Evolutionary conservation across 2,113 vertebrate species (phyloP).

Genomic region (Variabilichromis moorii): DNA sequence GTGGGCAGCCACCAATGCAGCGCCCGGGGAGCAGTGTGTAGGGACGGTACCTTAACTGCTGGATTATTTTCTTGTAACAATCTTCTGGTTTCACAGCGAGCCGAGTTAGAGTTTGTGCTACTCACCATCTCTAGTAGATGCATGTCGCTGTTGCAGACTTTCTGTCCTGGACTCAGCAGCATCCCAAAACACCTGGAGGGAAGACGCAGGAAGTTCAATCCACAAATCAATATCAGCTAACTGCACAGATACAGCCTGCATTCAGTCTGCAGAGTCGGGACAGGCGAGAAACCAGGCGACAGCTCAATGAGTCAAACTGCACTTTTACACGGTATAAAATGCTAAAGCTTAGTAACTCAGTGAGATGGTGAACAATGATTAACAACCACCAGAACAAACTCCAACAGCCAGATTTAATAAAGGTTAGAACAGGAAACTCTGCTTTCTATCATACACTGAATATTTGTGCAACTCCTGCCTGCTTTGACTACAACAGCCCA

Average conservation of each 20-base stretch:
- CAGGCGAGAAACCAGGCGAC: not conserved
- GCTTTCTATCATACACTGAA: not conserved
- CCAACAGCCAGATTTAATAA: rapidly evolving
- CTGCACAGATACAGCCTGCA: not conserved
- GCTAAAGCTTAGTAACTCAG: not conserved
- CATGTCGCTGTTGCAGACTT: conserved; percentile 96
- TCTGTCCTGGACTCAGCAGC: conserved; percentile 93
- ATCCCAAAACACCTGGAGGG: conserved; percentile 91
- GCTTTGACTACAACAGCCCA: not conserved
- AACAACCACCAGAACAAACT: not conserved
- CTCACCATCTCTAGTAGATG: conserved; percentile 96
- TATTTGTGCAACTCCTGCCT: not conserved
- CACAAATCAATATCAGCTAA: not conserved
- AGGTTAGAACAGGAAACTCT: not conserved
- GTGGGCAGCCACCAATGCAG: too few species aligned
- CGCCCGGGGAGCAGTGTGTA: too few species aligned
- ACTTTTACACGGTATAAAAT: rapidly evolving
- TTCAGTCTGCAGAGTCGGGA: not conserved
- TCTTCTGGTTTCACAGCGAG: not conserved
- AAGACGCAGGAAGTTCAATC: not conserved
- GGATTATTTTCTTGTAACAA: not conserved
- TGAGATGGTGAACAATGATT: not conserved
- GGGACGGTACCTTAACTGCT: not conserved
- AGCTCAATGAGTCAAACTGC: not conserved
- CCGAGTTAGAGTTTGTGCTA: rapidly evolving